These are phyloP conservation scores for Entosphenus tridentatus DNA, from an alignment of 2,113 vertebrate genomes.

Conservation along the genomic window DNA sequence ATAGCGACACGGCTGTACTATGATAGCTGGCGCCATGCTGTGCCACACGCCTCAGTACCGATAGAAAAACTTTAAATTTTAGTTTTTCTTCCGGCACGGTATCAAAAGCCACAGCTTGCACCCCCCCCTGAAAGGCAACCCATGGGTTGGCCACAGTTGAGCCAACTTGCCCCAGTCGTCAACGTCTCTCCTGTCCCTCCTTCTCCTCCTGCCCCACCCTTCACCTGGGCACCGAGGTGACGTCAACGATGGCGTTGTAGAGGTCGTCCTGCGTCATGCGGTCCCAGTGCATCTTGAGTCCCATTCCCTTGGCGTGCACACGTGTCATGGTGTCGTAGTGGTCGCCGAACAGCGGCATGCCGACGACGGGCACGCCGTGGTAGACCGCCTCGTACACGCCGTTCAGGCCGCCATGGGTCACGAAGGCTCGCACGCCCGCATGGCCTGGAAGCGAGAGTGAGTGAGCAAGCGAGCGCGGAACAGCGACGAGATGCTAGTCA, in stretches of 20 bases:
- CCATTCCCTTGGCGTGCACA: conserved; percentile 92
- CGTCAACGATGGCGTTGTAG: conserved; percentile 38
- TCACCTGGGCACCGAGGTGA: conserved; percentile 66
- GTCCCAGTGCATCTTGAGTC: conserved; percentile 78
- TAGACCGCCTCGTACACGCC: conserved; percentile 98
- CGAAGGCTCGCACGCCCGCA: conserved; percentile 55
- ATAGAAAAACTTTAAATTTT: too few species aligned
- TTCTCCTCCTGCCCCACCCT: not conserved
- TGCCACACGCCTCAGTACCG: too few species aligned
- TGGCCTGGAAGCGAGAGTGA: conserved; percentile 31
- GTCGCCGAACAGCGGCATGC: conserved; percentile 85
- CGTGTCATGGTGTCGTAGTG: conserved; percentile 96
- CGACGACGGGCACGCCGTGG: conserved; percentile 81
- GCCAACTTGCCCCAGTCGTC: too few species aligned
- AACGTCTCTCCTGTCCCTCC: too few species aligned
- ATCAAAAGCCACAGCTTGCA: too few species aligned
- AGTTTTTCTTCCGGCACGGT: too few species aligned
- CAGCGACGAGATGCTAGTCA: too few species aligned
- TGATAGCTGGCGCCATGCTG: too few species aligned
- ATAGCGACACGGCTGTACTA: too few species aligned
- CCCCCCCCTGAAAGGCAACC: too few species aligned
- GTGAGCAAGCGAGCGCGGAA: too few species aligned
- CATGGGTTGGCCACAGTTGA: too few species aligned
- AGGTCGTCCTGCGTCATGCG: conserved; percentile 48
- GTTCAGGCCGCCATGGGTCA: conserved; percentile 86